These are phyloP conservation scores for Furcifer pardalis DNA, from an alignment of 2,797 vertebrate species.

Conservation along the genomic window DNA sequence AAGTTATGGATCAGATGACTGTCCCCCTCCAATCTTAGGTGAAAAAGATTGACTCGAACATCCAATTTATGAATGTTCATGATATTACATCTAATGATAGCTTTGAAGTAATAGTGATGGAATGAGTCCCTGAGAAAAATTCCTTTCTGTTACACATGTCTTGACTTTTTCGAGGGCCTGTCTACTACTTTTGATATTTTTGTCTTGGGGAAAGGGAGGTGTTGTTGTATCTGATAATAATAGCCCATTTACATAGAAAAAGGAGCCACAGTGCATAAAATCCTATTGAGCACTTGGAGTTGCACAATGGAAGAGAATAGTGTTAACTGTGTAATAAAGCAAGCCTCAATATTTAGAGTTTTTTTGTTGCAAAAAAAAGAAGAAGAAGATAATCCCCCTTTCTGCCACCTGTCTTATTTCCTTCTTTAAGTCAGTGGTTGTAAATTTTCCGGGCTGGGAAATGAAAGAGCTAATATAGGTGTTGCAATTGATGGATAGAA, in stretches of 20 bases:
- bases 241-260: not conserved
- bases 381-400: too few relatives aligned
- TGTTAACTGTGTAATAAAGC: not conserved
- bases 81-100: not conserved
- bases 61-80: not conserved
- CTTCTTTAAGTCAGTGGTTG: not conserved
- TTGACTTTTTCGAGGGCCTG: not conserved
- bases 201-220: not conserved
- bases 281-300: not conserved
- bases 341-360: not conserved
- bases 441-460: not conserved
- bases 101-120: not conserved
- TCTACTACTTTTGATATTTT: not conserved
- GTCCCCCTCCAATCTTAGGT: not conserved
- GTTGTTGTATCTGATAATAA: not conserved
- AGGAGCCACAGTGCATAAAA: not conserved
- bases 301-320: not conserved
- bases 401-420: not conserved
- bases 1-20: not conserved
- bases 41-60: not conserved
- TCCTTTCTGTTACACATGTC: not conserved
- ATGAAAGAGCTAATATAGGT: not conserved
- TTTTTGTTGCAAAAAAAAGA: not conserved
- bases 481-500: not conserved
- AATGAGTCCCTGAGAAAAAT: not conserved